Conservation (phyloP, 37 sponge, comb jelly and placozoan genomes). For the Amphimedon queenslandica region DNA sequence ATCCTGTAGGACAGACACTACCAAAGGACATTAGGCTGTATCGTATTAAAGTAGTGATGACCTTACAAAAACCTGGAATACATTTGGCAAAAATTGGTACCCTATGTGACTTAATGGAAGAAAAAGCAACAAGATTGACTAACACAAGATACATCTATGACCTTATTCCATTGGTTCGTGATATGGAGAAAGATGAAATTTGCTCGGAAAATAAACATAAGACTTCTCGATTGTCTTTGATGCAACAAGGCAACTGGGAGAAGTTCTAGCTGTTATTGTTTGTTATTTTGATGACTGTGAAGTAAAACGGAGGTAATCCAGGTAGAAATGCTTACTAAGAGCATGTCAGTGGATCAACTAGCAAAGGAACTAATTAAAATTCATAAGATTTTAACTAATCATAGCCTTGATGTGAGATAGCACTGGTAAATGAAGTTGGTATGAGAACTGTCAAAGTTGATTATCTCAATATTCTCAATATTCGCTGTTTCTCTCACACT, state of each 20-base stretch:
- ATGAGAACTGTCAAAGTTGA: constrained; percentile 7
- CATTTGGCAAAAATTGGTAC: not conserved
- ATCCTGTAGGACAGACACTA: not conserved
- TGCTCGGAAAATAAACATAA: not conserved
- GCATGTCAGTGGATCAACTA: constrained; percentile 8
- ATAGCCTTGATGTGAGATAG: constrained; percentile 21
- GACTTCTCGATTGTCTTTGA: not conserved
- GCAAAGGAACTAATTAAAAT: not conserved
- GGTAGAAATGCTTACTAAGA: not conserved
- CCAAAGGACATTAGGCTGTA: constrained; percentile 2
- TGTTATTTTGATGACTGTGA: not conserved
- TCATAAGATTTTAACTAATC: not conserved
- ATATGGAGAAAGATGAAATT: not conserved
- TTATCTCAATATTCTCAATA: constrained; percentile 26
- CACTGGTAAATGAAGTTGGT: constrained; percentile 12
- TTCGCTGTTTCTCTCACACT: constrained; percentile 49
- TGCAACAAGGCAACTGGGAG: not conserved
- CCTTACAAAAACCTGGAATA: not conserved
- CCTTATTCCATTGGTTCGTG: not conserved
- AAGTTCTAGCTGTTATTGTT: constrained; percentile 17
- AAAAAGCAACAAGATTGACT: not conserved
- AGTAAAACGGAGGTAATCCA: constrained; percentile 2
- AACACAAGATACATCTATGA: not conserved
- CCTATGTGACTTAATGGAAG: not conserved
- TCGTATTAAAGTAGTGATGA: not conserved